Evolutionary conservation across 2,797 vertebrate species (phyloP), one percentile per base, ranked within the genome.

Genomic region (Oreochromis grahami): DNA sequence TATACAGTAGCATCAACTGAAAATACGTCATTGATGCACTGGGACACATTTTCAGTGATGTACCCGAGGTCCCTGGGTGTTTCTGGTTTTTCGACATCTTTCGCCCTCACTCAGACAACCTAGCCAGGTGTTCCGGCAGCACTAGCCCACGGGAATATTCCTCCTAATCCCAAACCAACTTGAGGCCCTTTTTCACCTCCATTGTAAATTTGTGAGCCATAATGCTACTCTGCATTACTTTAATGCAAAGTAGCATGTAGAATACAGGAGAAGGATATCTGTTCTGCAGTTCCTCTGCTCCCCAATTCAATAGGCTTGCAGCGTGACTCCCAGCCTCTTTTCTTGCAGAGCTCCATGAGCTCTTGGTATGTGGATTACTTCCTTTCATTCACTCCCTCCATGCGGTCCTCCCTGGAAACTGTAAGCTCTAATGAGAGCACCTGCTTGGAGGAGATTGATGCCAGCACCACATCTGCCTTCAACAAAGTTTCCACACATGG

Each of bases 41-140:
- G 21, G 14, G 14, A 45, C 41, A 45, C 41, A 70, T 70, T 21
- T 70, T 45, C 24, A 29, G 14, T 19, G 9, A 70, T 45, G 21
- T 26, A 45, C 41, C 26, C 4, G 6, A 45, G 6, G 21, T 45
- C 9, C 0, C n/a, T 45, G 2, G 1, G 2, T 72, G 21, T 45
- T 72, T 45, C 14, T 26, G 41, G 41, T 72, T 41, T 45, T 45
- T 45, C 14, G 17, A 17, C 8, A 43, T 45, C 65, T 43, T 70
- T 6, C 5, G 2, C 38, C 13, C 14, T 26, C 38, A 43, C 65
- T 17, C 65, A 70, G 21, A 0, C 2, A 38, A 43, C 65, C 65
- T 15, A 70, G 38, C 14, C 12, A 45, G 65, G 65, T 72, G 68
- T 48, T 45, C 15, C 1, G 2, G 65, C 41, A 72, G 41, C 24